Evolutionary conservation across 1,140 invertebrate species (phyloP).

Genomic region (Eupeodes corollae): DNA sequence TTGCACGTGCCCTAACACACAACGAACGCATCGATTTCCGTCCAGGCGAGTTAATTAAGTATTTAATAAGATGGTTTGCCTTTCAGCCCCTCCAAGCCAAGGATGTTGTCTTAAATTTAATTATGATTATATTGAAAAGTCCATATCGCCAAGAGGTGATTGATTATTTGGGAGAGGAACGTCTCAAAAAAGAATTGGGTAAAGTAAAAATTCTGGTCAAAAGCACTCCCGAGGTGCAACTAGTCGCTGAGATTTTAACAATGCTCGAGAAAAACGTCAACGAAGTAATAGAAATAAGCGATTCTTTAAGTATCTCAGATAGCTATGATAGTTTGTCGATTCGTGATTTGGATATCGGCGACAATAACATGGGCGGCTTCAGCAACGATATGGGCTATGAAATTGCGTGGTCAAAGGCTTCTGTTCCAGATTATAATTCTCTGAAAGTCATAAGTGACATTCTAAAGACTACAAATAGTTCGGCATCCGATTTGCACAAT

Average conservation of each 20-base stretch:
- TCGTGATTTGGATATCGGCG: background rate
- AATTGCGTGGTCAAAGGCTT: slow-evolving; percentile 15
- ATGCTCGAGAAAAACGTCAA: slow-evolving; percentile 2
- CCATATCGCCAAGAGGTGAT: slow-evolving; percentile 12
- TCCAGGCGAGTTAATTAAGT: slow-evolving; percentile 20
- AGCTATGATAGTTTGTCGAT: background rate
- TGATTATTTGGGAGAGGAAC: slow-evolving; percentile 12
- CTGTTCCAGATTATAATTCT: slow-evolving; percentile 13
- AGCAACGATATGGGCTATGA: slow-evolving; percentile 15
- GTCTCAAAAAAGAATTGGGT: slow-evolving; percentile 15
- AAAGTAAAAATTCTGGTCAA: slow-evolving; percentile 15
- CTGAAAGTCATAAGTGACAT: slow-evolving; percentile 17
- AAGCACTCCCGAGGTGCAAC: slow-evolving; percentile 3
- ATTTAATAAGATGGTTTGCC: slow-evolving; percentile 31
- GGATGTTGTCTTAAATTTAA: slow-evolving; percentile 19
- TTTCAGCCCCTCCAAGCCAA: slow-evolving; percentile 9
- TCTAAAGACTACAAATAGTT: background rate
- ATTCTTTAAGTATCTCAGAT: slow-evolving; percentile 2
- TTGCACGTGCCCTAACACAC: slow-evolving; percentile 16
- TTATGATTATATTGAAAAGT: slow-evolving; percentile 21
- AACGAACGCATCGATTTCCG: slow-evolving; percentile 17
- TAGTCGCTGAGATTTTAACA: slow-evolving; percentile 15
- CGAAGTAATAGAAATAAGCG: background rate
- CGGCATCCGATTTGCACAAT: slow-evolving; percentile 9
- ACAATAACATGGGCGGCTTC: too few species aligned